Conservation (phyloP, 2,797 vertebrate genomes). For the Tapera naevia region DNA sequence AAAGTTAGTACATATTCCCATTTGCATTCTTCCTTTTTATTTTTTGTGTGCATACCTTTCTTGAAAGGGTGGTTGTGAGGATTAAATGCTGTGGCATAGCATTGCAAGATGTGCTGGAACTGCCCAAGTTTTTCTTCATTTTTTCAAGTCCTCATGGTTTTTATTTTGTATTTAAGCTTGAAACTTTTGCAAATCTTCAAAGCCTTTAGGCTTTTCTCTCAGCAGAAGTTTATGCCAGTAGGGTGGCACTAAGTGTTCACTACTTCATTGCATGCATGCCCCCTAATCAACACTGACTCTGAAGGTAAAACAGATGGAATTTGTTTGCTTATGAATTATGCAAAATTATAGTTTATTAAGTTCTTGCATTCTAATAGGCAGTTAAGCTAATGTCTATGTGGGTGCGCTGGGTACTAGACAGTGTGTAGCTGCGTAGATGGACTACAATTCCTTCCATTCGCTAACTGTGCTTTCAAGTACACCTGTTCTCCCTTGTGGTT, state of each 20-base stretch:
- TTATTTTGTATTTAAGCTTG: neutral
- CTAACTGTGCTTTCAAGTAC: neutral
- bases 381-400: neutral
- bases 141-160: neutral
- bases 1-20: neutral
- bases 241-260: neutral
- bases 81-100: neutral
- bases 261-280: neutral
- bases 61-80: neutral
- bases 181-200: neutral
- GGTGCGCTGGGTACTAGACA: neutral
- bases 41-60: neutral
- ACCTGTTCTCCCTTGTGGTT: slow-evolving; percentile 45
- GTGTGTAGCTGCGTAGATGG: neutral
- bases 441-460: neutral
- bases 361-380: slow-evolving; percentile 21
- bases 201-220: slow-evolving; percentile 32
- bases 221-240: slow-evolving; percentile 17
- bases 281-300: slow-evolving; percentile 23
- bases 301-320: slow-evolving; percentile 49
- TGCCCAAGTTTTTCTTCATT: neutral
- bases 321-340: slow-evolving; percentile 54
- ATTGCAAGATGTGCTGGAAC: neutral
- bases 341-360: slow-evolving; percentile 54
- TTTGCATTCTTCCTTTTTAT: neutral